These are phyloP conservation scores for Argya squamiceps DNA, from an alignment of 2,797 vertebrate genomes.

Conservation along the genomic window DNA sequence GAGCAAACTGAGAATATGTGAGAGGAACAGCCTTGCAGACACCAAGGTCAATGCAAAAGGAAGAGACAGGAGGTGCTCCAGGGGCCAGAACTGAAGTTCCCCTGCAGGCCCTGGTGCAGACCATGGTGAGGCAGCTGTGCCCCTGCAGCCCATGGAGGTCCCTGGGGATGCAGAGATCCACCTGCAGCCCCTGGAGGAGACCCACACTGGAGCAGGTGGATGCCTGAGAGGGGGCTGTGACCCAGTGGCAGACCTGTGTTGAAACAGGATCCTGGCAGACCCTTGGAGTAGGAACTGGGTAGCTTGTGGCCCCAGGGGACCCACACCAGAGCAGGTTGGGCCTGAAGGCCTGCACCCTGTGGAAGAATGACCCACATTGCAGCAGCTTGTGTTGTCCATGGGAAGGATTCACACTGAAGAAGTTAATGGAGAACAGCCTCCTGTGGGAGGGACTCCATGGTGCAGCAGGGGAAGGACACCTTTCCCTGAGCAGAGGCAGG, in stretches of 20 bases:
- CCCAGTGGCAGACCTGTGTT: accelerated
- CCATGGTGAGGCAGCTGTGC: background rate
- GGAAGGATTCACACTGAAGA: background rate
- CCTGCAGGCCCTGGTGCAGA: accelerated
- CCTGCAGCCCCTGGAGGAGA: background rate
- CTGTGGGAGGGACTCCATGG: accelerated
- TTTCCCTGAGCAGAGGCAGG: background rate
- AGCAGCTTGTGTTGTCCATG: background rate
- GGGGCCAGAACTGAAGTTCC: background rate
- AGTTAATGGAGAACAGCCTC: background rate
- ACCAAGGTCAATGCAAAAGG: accelerated
- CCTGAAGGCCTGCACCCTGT: background rate
- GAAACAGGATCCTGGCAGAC: background rate
- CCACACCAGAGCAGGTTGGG: no score
- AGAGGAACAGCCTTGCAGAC: background rate
- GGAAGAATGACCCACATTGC: background rate
- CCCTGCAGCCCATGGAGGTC: background rate
- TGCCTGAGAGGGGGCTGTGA: background rate
- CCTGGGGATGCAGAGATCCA: background rate
- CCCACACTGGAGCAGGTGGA: accelerated
- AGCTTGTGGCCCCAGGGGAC: background rate
- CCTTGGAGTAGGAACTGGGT: background rate
- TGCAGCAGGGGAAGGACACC: background rate
- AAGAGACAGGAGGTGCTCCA: background rate
- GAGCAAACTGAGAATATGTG: no score